Base-by-base conservation (phyloP, 2,888 invertebrate genomes). In the Leucophenga maculata region DNA sequence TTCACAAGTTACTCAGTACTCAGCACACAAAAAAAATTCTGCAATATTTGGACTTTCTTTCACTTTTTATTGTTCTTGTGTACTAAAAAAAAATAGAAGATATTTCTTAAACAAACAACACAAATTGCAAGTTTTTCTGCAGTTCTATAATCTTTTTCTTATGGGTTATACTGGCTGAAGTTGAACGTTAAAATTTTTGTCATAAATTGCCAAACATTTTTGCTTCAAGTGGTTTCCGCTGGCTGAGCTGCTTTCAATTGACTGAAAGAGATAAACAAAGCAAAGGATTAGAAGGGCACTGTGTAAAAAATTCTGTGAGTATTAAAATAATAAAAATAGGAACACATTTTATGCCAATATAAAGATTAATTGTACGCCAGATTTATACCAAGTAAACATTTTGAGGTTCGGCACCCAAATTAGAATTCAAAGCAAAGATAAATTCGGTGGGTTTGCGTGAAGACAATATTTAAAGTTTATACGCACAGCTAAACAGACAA, bases 201-300 rank as follows among this genome's bases (percentile, higher is more conserved):
- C 62, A 62, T 44, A 62, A 62, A 44, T 46, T 16, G 46, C 44
- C 44, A 44, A 20, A 22, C 62, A 62, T 62, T 32, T 62, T 44
- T 14, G 22, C 18, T 54, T 16, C 6, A 39, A 3, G 26, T 39
- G 3, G 1, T 11, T 39, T 6, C 11, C 8, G 26, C 26, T 4
- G 26, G 26, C 2, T 26, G 26, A 26, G 26, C 2, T 26, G 26
- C 2, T 39, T 39, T 39, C 31, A n/a, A 31, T 20, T 2, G 22
- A 18, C 54, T 54, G 20, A 16, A 52, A 52, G 1, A 54, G 6
- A 54, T 1, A 54, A 3, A 54, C 9, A 54, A 54, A 20, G n/a
- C 22, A 54, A 54, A 18, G 16, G 11, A 3, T 20, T 20, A 54
- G n/a, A n/a, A n/a, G n/a, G n/a, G n/a, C n/a, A n/a, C n/a, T n/a